phyloP scores from a whole-genome alignment of 2,888 invertebrate genomes.

The Nymphalis polychloros region DNA sequence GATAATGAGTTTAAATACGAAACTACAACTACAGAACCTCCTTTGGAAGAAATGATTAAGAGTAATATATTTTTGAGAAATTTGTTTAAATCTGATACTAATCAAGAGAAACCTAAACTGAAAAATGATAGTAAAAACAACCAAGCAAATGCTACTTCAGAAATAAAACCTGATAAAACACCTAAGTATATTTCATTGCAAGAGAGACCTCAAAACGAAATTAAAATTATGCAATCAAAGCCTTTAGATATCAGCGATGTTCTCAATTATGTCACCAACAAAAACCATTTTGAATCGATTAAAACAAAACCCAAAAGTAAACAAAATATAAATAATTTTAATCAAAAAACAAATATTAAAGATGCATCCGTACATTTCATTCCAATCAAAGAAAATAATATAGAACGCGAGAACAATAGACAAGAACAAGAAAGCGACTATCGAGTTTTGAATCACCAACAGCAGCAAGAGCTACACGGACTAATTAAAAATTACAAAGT shows the following conservation, averaged over 20 bases:
- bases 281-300: conserved; percentile 68
- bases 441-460: conserved; percentile 49
- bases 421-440: conserved; percentile 48
- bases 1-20: conserved; percentile 33
- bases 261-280: conserved; percentile 63
- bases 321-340: conserved; percentile 38
- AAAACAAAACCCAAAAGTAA: conserved; percentile 61
- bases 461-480: conserved; percentile 63
- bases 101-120: conserved; percentile 43
- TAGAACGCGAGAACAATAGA: conserved; percentile 41
- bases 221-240: conserved; percentile 54
- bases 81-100: conserved; percentile 50
- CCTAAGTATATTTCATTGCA: conserved; percentile 55
- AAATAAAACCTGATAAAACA: conserved; percentile 54
- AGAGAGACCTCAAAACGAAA: conserved; percentile 55
- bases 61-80: conserved; percentile 70
- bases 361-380: conserved; percentile 52
- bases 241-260: conserved; percentile 63
- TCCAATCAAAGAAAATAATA: conserved; percentile 46
- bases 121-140: conserved; percentile 23
- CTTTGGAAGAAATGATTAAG: conserved; percentile 53
- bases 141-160: conserved; percentile 44
- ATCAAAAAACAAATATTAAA: conserved; percentile 48
- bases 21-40: conserved; percentile 41
- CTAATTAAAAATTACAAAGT: conserved; percentile 75